Evolutionary conservation across 2,113 vertebrate species (phyloP).

Genomic region (Garra rufa): DNA sequence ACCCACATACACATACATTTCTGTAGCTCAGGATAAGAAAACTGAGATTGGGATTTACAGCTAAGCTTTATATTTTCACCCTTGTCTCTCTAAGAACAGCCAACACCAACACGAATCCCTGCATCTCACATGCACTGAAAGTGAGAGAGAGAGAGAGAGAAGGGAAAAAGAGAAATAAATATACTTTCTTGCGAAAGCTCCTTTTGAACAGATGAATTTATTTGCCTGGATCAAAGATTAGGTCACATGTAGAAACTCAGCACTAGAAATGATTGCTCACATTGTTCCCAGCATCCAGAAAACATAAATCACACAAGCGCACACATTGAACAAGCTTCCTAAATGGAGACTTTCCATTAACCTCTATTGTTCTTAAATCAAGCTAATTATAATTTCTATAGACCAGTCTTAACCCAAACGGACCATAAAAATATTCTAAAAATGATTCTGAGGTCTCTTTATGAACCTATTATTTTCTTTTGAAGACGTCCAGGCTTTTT

Average conservation of each 20-base stretch:
- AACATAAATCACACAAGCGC: conserved; percentile 1
- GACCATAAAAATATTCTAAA: neutral
- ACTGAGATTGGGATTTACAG: conserved; percentile 81
- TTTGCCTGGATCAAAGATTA: conserved; percentile 68
- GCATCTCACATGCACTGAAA: conserved; percentile 53
- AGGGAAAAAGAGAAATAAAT: conserved; percentile 63
- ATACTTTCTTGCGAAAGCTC: conserved; percentile 64
- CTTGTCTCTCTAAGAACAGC: conserved; percentile 74
- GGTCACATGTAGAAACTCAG: conserved; percentile 55
- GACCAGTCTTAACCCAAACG: neutral
- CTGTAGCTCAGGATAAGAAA: conserved; percentile 80
- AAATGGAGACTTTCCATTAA: conserved; percentile 1
- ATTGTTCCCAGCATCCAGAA: neutral
- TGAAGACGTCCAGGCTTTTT: neutral
- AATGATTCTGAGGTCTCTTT: neutral
- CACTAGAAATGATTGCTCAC: conserved; percentile 65
- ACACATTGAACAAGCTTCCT: neutral
- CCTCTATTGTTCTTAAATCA: conserved; percentile 20
- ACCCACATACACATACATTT: conserved; percentile 54
- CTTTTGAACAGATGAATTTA: conserved; percentile 76
- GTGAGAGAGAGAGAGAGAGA: neutral
- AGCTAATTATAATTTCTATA: neutral
- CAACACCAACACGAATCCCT: conserved; percentile 73
- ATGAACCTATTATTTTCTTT: neutral
- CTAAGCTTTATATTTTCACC: conserved; percentile 78